Base-by-base conservation (phyloP, 2,113 vertebrate genomes). In the Ivindomyrus marchei region DNA sequence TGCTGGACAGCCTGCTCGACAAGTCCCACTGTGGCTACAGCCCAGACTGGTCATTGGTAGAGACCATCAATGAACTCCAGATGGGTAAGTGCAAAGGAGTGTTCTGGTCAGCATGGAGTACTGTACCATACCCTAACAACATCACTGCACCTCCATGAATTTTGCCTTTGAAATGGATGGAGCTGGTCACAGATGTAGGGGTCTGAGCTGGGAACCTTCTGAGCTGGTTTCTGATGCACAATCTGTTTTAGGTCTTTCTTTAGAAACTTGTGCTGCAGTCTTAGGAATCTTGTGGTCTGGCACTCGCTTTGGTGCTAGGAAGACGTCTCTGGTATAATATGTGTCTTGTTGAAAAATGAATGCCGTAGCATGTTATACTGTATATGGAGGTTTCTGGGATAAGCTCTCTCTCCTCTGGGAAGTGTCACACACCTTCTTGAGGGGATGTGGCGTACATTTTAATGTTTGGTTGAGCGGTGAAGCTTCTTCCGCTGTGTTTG, bases 1-100 rank as follows among this genome's bases (percentile, higher is more conserved):
- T 99, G 89, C 95, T 99, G 94, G 98, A 99, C 92, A 98, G 97
- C 94, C 94, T 99, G 92, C 97, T 98, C 97, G 98, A 99, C 92
- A 99, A 99, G 91, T 99, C 98, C 0, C 98, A 99, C 95, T 99
- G 98, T 1, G 97, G 97, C 70, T 98, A 97, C 94, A 98, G 98
- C 94, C 96, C 97, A 27, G 98, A 99, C 94, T 99, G 98, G 98
- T 97, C 98, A 0, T 94, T 99, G 45, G 98, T 99, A 89, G 98
- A 99, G 94, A 99, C 97, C 88, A 96, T 99, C 92, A 97, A 94
- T 17, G 98, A 99, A 93, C 96, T 99, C 88, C 98, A 99, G 93
- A 99, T 99, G 98, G 98, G 98, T 99, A 91, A 95, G 97, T 93
- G 91, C 5, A 6, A 49, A 27, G 49, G 49, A 42, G 24, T 5